These are phyloP conservation scores for Hapalemur alaotrensis DNA, from an alignment of 2,797 vertebrate genomes.

Conservation along the genomic window DNA sequence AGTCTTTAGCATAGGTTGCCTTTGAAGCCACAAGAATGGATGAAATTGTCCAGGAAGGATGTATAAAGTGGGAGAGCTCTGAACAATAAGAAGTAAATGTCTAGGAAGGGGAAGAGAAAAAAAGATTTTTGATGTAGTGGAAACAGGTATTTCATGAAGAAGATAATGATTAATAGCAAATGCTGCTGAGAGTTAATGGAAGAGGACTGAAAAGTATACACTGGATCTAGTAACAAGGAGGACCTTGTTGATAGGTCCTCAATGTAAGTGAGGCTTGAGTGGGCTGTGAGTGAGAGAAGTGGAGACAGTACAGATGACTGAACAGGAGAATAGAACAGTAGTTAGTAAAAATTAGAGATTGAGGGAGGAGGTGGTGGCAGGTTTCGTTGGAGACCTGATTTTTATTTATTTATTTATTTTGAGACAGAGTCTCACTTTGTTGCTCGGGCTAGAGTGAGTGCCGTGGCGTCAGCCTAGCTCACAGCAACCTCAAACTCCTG, in stretches of 20 bases:
- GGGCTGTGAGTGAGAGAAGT: background rate
- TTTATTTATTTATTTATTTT: no score
- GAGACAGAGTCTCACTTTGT: no score
- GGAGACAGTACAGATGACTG: background rate
- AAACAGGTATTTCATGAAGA: background rate
- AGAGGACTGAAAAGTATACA: background rate
- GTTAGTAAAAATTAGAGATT: background rate
- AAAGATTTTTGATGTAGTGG: background rate
- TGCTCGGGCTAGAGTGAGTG: no score
- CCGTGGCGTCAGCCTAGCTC: no score
- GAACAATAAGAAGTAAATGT: background rate
- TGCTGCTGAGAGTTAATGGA: background rate
- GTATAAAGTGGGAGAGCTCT: background rate
- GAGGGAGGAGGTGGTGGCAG: background rate
- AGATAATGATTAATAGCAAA: background rate
- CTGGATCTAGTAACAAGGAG: background rate
- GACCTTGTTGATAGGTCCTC: background rate
- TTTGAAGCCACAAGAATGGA: conserved; percentile 14
- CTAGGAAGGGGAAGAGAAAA: background rate
- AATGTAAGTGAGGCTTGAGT: background rate
- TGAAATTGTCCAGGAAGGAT: background rate
- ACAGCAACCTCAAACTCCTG: no score
- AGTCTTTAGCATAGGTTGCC: background rate
- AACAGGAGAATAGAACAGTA: background rate
- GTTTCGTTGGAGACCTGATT: background rate